Evolutionary conservation across 2,888 invertebrate genomes (phyloP), one percentile per base, ranked within the genome.

Genomic region (Melinaea menophilus): DNA sequence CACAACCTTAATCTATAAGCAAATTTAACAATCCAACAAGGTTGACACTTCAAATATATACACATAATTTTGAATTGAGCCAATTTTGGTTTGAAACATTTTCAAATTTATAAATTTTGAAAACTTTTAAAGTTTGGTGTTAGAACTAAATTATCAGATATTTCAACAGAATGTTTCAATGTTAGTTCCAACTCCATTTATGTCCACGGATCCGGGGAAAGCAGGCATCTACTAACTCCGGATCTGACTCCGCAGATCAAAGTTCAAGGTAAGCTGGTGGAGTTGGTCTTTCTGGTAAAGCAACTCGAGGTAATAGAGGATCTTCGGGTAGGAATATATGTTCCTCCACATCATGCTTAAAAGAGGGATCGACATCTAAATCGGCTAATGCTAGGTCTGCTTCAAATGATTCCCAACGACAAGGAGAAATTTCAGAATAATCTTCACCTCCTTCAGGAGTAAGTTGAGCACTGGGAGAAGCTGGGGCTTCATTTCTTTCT

Each of bases 341-440:
- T 73, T 93, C 93, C 73, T 93, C 93, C 0, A 93, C 93, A 59
- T 92, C 93, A 59, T 92, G 92, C 65, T 92, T 93, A 73, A 92
- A 93, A 59, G 92, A 92, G 2, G 93, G 92, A 76, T 93, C 93
- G 3, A 93, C 83, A 74, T 93, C 93, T 67, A 93, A 86, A 74
- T 93, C 92, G 62, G 92, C 92, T 66, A 93, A 79, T 68, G 93
- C 92, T 69, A 93, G 77, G 78, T 93, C 93, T 58, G 93, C 88
- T 79, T 93, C 93, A 45, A 93, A 88, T 31, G 93, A 88, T 79
- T 93, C 93, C 93, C 93, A 93, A 62, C 92, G 88, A 69, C 93
- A 93, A 55, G 92, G 92, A 61, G 88, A 88, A 45, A 77, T 74
- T 68, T 86, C 86, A 12, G 88, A 88, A 72, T 87, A 86, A 64